Evolutionary conservation across 2,888 invertebrate genomes (phyloP), one percentile per base, ranked within the genome.

Genomic region (Agrochola lychnidis): DNA sequence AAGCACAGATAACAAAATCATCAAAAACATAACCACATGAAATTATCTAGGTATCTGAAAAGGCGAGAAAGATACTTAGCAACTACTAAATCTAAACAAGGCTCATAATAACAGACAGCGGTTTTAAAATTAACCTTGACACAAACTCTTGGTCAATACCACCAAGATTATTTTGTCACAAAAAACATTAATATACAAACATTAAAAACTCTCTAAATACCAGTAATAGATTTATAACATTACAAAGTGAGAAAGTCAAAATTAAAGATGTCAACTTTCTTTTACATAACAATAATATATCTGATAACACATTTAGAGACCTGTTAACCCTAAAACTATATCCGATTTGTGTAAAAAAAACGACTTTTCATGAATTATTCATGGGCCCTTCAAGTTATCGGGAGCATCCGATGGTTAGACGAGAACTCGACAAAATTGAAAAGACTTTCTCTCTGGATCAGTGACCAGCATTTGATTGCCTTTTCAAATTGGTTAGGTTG

Each of bases 261-360:
- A 68, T 73, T 70, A 64, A 83, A 79, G 57, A 81, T 83, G 85
- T 75, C 85, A 82, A 85, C 88, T 87, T 87, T 87, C 87, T 87
- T 81, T 80, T 79, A 81, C 79, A 80, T 86, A 81, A 88, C 76
- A 82, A 85, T 76, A 74, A 82, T 83, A 51, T 74, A 77, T 77
- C 74, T 84, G 84, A 77, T 77, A 78, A 83, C 68, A 79, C 70
- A 79, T 81, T 78, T 81, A 64, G 10, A 81, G 82, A 81, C 81
- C 83, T 79, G 82, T 78, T 87, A 85, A 87, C 88, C 88, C 83
- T 87, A 85, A 87, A 87, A 88, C 88, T 88, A 81, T 82, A 88
- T 88, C 86, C 87, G 86, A 88, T 87, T 85, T 76, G 72, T 76
- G 67, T 70, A 83, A 86, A 84, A 51, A 87, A 86, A 85, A 70